Conservation (phyloP, 2,797 vertebrate species). For the Pangasius djambal region DNA sequence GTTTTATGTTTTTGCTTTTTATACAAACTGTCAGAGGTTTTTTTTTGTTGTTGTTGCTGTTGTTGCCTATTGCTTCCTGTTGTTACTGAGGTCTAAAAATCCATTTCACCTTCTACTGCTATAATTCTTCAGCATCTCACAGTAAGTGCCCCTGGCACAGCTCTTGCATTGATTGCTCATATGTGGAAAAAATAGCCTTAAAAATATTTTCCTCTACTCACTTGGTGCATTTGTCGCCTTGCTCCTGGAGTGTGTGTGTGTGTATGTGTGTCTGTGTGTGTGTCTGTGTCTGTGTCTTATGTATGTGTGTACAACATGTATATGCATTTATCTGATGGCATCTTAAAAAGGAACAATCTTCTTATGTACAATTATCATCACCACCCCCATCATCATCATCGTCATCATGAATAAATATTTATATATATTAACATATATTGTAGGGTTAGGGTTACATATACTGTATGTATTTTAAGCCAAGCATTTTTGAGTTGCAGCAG, state of each 20-base stretch:
- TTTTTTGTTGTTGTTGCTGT: slow-evolving; percentile 11
- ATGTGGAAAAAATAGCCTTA: slow-evolving; percentile 35
- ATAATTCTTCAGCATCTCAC: slow-evolving; percentile 43
- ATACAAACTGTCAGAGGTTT: background rate
- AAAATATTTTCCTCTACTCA: slow-evolving; percentile 40
- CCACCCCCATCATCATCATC: slow-evolving; percentile 1
- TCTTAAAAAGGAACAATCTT: slow-evolving; percentile 22
- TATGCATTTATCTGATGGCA: background rate
- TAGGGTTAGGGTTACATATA: no score
- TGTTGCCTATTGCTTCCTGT: slow-evolving; percentile 45
- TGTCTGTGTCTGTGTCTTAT: background rate
- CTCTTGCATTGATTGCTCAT: slow-evolving; percentile 51
- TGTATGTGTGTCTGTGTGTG: background rate
- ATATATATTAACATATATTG: slow-evolving; percentile 15
- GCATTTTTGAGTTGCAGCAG: slow-evolving; percentile 37
- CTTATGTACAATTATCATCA: slow-evolving; percentile 45
- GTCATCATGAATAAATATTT: no score
- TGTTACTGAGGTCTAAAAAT: slow-evolving; percentile 44
- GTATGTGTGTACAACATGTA: background rate
- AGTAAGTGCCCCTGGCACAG: slow-evolving; percentile 41
- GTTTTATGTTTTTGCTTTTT: background rate
- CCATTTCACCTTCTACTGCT: slow-evolving; percentile 47
- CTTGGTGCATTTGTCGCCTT: slow-evolving; percentile 30
- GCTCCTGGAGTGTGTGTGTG: background rate
- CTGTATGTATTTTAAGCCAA: slow-evolving; percentile 54